These are phyloP conservation scores for Julus scandinavius DNA, from an alignment of 2,888 invertebrate genomes.

Conservation along the genomic window DNA sequence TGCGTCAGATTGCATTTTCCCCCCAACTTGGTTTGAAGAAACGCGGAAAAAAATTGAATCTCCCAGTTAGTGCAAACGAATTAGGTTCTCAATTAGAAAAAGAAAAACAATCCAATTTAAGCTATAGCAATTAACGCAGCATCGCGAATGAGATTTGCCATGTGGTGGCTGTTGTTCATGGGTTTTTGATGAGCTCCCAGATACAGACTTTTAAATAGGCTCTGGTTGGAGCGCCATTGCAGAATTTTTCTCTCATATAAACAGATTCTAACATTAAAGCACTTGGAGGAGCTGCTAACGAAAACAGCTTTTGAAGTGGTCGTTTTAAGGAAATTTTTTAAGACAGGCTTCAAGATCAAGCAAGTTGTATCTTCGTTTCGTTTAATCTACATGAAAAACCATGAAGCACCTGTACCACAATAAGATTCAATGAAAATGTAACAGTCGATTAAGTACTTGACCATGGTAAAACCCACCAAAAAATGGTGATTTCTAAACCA, in stretches of 20 bases:
- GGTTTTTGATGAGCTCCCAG: slow-evolving; percentile 27
- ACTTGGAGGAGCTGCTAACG: background rate
- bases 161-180: slow-evolving; percentile 26
- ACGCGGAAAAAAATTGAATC: background rate
- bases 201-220: background rate
- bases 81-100: slow-evolving; percentile 4
- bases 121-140: slow-evolving; percentile 26
- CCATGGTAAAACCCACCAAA: no score
- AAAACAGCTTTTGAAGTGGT: background rate
- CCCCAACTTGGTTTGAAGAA: background rate
- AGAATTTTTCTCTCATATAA: background rate
- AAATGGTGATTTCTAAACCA: no score
- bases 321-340: no score
- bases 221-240: background rate
- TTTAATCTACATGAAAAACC: no score
- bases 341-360: no score
- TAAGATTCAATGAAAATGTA: no score
- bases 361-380: no score
- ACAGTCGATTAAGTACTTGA: no score
- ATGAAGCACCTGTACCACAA: no score
- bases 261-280: background rate
- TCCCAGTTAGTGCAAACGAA: slow-evolving; percentile 2
- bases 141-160: slow-evolving; percentile 24
- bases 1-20: background rate
- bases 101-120: slow-evolving; percentile 24